Percentiles rank a stretch among this genome's conserved stretches.
Evolutionary conservation across 2,888 invertebrate genomes (phyloP).

Genomic region (Mesopsocus fuscifrons): DNA sequence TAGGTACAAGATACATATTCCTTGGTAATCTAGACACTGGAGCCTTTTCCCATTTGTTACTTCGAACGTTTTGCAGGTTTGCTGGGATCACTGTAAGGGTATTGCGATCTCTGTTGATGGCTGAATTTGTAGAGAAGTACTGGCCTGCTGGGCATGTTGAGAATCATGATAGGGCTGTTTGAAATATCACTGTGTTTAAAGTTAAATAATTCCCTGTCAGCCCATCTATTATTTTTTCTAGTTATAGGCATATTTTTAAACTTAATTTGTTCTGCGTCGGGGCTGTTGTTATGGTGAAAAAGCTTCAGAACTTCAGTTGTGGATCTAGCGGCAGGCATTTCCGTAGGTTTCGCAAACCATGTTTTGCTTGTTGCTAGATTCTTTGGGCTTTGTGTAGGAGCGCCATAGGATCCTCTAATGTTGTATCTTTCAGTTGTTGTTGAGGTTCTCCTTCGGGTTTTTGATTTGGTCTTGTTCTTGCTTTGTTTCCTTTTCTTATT

Average conservation of each 20-base stretch:
- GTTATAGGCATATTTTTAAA: constrained; percentile 3
- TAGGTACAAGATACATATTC: no score
- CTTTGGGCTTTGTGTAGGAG: not conserved
- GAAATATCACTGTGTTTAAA: constrained; percentile 3
- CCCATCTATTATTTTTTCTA: not conserved
- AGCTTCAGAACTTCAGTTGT: not conserved
- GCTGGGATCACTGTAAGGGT: no score
- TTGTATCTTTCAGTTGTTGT: not conserved
- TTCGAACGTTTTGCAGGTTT: no score
- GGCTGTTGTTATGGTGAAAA: not conserved
- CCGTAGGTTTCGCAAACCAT: not conserved
- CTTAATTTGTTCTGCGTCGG: not conserved
- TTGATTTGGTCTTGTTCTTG: not conserved
- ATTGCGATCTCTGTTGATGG: not conserved
- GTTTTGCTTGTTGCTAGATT: not conserved
- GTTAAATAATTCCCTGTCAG: constrained; percentile 5
- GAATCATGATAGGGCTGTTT: constrained; percentile 5
- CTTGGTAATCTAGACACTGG: no score
- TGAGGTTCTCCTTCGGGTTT: not conserved
- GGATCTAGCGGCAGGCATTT: not conserved
- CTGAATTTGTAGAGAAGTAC: constrained; percentile 4
- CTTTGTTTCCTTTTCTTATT: not conserved
- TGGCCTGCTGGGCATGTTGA: constrained; percentile 4
- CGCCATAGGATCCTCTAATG: not conserved
- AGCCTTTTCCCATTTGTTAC: no score